Base-by-base conservation (phyloP, 2,113 vertebrate species). In the Myiagra hebetior region DNA sequence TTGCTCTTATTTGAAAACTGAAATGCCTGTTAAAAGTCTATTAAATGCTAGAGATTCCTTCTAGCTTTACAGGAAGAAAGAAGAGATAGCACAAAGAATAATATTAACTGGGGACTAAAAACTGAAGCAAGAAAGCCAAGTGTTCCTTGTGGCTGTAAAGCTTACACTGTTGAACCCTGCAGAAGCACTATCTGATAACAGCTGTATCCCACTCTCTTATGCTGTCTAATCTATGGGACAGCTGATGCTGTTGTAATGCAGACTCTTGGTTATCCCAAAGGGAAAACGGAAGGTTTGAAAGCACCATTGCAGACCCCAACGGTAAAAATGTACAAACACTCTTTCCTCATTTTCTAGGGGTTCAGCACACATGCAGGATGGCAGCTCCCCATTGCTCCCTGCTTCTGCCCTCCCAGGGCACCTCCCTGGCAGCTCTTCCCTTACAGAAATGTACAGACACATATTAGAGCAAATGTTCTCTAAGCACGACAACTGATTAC, bases 391-490 rank as follows among this genome's bases (percentile, higher is more conserved):
- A 2, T 44, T 63, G 31, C 19, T 90, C 46, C 72, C 26, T 62
- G 22, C 12, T 35, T 44, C 60, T 86, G 74, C 52, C 74, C 35
- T 79, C 28, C 24, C 70, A 80, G 31, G 30, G 42, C 76, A 83
- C 73, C 35, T 91, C 69, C 49, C 27, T 69, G 88, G 39, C 69
- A 80, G 26, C 30, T 81, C 39, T 75, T 78, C 30, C 74, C 46
- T 86, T 26, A 26, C 31, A 85, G 47, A 76, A 77, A 57, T 53
- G 65, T 76, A 83, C 37, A 78, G 77, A 94, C 11, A 75, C 67
- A 39, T 59, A 76, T 73, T 74, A 91, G 65, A 94, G 85, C 62
- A 95, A 93, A 74, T 55, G 52, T 88, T 87, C 83, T 86, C 72
- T 75, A 76, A 84, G 44, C 49, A 52, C 49, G 77, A 92, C 67